Evolutionary conservation across 2,888 invertebrate genomes (phyloP), one percentile per base, ranked within the genome.

Genomic region (Drosophila fulvimacula): DNA sequence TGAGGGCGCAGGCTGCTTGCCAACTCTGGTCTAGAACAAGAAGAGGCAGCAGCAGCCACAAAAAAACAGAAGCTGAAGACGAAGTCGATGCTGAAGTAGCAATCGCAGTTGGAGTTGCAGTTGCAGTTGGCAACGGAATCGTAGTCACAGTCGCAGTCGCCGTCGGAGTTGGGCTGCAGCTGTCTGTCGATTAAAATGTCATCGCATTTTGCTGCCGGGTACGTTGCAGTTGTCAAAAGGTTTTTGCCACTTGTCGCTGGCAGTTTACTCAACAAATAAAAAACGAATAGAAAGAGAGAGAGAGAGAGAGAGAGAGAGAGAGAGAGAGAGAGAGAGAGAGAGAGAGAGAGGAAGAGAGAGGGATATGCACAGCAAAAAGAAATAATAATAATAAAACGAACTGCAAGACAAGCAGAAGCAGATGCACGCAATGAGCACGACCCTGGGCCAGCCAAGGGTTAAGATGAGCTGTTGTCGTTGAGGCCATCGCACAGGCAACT

Each of bases 141-240:
- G 49, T 1, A 32, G 30, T 21, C 27, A 56, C 6, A 46, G 24
- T 44, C n/a, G 41, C 5, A 65, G 49, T 34, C 5, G 49, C 2
- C 57, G 59, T 49, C 17, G 59, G 4, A 52, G 46, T n/a, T 44
- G 59, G 11, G 34, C 41, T 60, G 38, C 39, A 48, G 53, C 46
- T 30, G 53, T 53, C 79, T 87, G 85, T 82, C 87, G 84, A 85
- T 85, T 89, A 89, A 85, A 85, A 89, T 89, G 84, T 88, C 84
- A 86, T 88, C 81, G 76, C 86, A 72, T 79, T 83, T 88, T 66
- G 88, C 88, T 86, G 88, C 86, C 72, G 82, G 80, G 64, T 64
- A 69, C 64, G 71, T 69, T 80, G 68, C 68, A 72, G 74, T 81
- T 82, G 82, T 80, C 73, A 72, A 74, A 77, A 78, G 77, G 76